Conservation (phyloP, 2,888 invertebrate genomes). For the Palloptera scutellata region DNA sequence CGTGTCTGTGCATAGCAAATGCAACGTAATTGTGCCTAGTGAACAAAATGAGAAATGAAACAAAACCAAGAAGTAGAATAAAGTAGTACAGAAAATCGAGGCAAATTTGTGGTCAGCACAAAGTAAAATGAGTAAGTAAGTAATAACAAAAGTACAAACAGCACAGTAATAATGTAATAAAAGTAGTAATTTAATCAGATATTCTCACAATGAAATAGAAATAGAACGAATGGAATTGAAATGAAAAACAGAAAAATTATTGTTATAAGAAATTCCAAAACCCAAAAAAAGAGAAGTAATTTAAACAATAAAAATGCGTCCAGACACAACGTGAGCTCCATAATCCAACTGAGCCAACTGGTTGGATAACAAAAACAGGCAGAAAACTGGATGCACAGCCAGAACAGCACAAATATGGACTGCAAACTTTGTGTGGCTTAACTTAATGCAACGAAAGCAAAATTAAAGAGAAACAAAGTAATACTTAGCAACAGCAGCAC, state of each 20-base stretch:
- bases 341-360: too few species aligned
- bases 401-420: background rate
- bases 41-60: slow-evolving; percentile 13
- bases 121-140: slow-evolving; percentile 8
- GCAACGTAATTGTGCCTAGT: slow-evolving; percentile 14
- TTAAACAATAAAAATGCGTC: too few species aligned
- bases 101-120: background rate
- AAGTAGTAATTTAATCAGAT: too few species aligned
- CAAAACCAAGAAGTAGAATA: slow-evolving; percentile 2
- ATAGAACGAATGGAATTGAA: too few species aligned
- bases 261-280: too few species aligned
- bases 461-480: slow-evolving; percentile 5
- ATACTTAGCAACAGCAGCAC: slow-evolving; percentile 6
- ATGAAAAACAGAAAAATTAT: too few species aligned
- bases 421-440: background rate
- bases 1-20: slow-evolving; percentile 35
- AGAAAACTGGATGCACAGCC: background rate
- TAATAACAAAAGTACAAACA: too few species aligned
- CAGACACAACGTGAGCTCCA: too few species aligned
- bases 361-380: too few species aligned
- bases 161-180: too few species aligned
- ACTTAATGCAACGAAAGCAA: background rate
- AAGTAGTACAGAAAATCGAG: slow-evolving; percentile 9
- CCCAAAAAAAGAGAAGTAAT: too few species aligned
- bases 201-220: too few species aligned